Evolutionary conservation across 2,113 vertebrate species (phyloP).

Genomic region (Hippocampus guttulatus): DNA sequence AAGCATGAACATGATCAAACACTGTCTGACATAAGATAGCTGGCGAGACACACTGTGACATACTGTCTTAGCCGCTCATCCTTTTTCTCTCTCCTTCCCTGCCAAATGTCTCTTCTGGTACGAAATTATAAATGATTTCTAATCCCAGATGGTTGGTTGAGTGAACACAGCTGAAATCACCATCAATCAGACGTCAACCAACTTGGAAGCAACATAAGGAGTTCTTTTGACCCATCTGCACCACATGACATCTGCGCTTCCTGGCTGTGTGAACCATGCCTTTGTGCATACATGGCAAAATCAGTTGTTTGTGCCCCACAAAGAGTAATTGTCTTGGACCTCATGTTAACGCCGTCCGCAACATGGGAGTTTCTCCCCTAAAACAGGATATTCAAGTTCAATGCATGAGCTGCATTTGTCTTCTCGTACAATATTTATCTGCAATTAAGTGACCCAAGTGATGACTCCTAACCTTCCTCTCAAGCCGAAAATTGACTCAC

Average conservation of each 20-base stretch:
- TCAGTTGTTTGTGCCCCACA: conserved; percentile 64
- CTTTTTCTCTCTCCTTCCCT: neutral
- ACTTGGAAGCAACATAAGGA: conserved; percentile 11
- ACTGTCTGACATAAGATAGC: neutral
- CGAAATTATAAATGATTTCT: neutral
- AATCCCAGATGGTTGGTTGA: neutral
- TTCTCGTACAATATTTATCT: conserved; percentile 23
- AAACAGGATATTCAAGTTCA: conserved; percentile 37
- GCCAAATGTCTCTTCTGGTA: neutral
- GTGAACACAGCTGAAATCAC: neutral
- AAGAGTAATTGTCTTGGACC: conserved; percentile 17
- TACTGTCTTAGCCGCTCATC: neutral
- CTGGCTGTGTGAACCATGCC: conserved; percentile 38
- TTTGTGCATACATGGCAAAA: conserved; percentile 45
- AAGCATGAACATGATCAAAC: neutral
- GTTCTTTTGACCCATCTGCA: conserved; percentile 33
- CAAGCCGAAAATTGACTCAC: conserved; percentile 7
- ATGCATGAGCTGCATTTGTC: conserved; percentile 26
- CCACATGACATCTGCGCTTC: conserved; percentile 16
- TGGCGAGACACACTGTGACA: neutral
- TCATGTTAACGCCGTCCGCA: conserved; percentile 58
- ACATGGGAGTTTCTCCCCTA: conserved; percentile 49
- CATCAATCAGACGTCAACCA: no score
- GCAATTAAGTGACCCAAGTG: neutral
- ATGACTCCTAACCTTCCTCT: neutral